phyloP scores from a whole-genome alignment of 2,888 invertebrate genomes.

The Galerucella nymphaeae region DNA sequence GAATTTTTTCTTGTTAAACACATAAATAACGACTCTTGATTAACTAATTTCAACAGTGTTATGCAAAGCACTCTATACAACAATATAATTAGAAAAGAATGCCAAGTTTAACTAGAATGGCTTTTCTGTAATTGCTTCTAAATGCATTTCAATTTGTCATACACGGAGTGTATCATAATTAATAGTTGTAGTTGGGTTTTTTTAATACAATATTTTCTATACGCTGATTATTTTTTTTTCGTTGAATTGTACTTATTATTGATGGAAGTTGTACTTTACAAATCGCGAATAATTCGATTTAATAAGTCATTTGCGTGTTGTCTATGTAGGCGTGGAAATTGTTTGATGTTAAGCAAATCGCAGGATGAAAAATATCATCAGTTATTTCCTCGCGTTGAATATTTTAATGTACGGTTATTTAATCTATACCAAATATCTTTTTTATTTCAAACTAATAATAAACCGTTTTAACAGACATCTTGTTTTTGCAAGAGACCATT shows the following conservation, averaged over 20 bases:
- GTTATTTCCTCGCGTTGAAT: too few relatives aligned
- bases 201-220: background rate
- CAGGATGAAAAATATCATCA: too few relatives aligned
- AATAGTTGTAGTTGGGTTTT: too few relatives aligned
- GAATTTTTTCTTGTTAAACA: background rate
- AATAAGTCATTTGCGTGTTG: background rate
- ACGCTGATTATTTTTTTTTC: background rate
- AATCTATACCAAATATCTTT: too few relatives aligned
- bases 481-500: too few relatives aligned
- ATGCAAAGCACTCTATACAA: constrained; percentile 14
- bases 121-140: background rate
- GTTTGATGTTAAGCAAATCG: background rate
- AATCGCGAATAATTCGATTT: background rate
- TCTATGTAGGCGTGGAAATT: background rate
- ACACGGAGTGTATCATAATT: background rate
- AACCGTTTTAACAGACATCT: too few relatives aligned
- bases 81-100: constrained; percentile 15
- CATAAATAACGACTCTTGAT: background rate
- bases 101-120: constrained; percentile 5
- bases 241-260: background rate
- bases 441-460: too few relatives aligned
- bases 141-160: background rate
- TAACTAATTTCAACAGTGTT: constrained; percentile 9
- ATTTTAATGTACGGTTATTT: too few relatives aligned
- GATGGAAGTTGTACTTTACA: background rate